Conservation (phyloP, 2,113 vertebrate species). For the Genyomyrus donnyi region DNA sequence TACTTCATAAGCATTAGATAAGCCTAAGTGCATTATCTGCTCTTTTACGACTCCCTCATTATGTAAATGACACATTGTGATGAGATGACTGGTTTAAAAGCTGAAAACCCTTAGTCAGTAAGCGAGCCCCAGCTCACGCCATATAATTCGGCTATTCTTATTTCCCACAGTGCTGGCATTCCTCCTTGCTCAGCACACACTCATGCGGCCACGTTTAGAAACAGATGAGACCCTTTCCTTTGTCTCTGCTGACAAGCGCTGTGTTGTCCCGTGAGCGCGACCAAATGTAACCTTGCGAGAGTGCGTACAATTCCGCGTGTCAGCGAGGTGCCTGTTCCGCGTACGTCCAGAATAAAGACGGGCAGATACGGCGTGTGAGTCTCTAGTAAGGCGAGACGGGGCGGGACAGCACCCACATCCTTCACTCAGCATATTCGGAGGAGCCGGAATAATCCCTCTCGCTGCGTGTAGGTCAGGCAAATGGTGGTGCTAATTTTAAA, state of each 20-base stretch:
- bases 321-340: background rate
- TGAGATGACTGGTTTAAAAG: background rate
- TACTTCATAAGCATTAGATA: background rate
- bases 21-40: background rate
- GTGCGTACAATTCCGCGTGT: background rate
- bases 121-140: background rate
- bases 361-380: background rate
- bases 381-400: background rate
- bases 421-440: background rate
- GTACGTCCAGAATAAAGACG: background rate
- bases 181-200: background rate
- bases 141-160: background rate
- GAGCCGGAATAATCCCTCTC: background rate
- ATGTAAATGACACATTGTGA: background rate
- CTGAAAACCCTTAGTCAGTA: background rate
- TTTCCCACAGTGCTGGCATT: background rate
- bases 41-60: background rate
- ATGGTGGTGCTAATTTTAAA: slow-evolving; percentile 3
- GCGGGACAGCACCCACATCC: background rate
- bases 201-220: background rate
- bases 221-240: background rate
- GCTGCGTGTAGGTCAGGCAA: background rate
- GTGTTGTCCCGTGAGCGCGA: background rate
- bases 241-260: background rate
- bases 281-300: background rate